Evolutionary conservation across 2,113 vertebrate species (phyloP), one percentile per base, ranked within the genome.

Genomic region (Empidonax alnorum): DNA sequence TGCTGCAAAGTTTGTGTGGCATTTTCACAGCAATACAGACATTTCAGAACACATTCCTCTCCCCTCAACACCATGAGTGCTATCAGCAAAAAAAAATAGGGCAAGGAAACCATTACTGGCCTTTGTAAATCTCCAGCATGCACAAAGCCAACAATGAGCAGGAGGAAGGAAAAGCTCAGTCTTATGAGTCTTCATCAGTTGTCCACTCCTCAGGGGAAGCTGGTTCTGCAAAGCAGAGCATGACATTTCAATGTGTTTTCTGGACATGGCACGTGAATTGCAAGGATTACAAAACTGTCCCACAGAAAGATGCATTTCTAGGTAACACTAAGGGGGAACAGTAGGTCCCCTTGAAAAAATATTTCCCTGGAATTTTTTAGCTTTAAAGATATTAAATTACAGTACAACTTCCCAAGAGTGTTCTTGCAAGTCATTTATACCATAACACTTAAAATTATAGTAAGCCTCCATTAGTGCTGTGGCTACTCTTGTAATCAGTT

Each of bases 401-500:
- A 72, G 47, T 21, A 50, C 68, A 81, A 55, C 65, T 84, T 82
- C 66, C 56, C 93, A 46, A 53, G 87, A 89, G 49, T 76, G 14
- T 87, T 78, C 62, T 92, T 94, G 74, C 65, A 75, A 87, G 68
- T 81, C 27, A 65, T 84, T 94, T 84, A 49, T 65, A 49, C 62
- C 30, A 23, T 76, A 80, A 74, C 71, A 85, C 47, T 88, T 58
- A 87, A 91, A 91, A 89, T 72, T 72, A 84, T 35, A 80, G 50
- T 61, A 69, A 96, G 37, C 46, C 21, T 95, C 56, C 80, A 78
- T 94, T 91, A 94, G 77, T 78, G 52, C 20, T 44, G 44, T 75
- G 66, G 89, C 93, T 91, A 92, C 66, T 87, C 77, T 42, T 91
- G 66, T 65, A 87, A 89, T 87, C 94, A 95, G 76, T 87, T 94